Evolutionary conservation across 2,113 vertebrate species (phyloP).

Genomic region (Corydoras maculifer): DNA sequence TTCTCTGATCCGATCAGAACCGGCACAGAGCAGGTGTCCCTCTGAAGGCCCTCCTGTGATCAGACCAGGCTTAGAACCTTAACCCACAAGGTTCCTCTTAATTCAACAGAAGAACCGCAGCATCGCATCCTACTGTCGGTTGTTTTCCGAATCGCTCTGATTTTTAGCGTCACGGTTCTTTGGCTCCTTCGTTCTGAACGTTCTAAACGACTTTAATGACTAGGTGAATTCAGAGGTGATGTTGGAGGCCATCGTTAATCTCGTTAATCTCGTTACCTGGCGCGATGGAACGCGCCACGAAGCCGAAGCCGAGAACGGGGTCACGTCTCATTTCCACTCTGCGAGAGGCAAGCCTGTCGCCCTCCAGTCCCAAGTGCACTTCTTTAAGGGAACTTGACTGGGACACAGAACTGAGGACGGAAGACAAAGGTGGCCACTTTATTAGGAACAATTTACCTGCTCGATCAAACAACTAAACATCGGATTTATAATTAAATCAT

Average conservation of each 20-base stretch:
- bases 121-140: too few species aligned
- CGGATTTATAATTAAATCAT: too few species aligned
- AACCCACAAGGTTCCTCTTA: too few species aligned
- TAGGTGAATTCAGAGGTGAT: too few species aligned
- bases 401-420: slow-evolving; percentile 76
- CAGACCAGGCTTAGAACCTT: neutral
- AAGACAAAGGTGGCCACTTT: neutral
- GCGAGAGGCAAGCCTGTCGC: slow-evolving; percentile 74
- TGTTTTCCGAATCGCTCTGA: too few species aligned
- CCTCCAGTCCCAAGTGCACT: slow-evolving; percentile 82
- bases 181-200: too few species aligned
- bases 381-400: slow-evolving; percentile 87
- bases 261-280: slow-evolving; percentile 83
- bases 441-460: neutral
- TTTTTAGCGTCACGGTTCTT: too few species aligned
- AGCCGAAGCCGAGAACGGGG: slow-evolving; percentile 94
- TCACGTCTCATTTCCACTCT: slow-evolving; percentile 98
- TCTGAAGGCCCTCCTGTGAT: slow-evolving; percentile 90
- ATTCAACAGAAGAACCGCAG: too few species aligned
- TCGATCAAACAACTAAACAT: neutral
- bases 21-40: slow-evolving; percentile 48
- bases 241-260: too few species aligned
- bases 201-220: too few species aligned
- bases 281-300: slow-evolving; percentile 95
- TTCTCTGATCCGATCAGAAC: too few species aligned